A percentile compares a stretch with the other conserved stretches of the same genome.
phyloP scores from a whole-genome alignment of 2,797 vertebrate species.

The Sebastes ruberrimus region DNA sequence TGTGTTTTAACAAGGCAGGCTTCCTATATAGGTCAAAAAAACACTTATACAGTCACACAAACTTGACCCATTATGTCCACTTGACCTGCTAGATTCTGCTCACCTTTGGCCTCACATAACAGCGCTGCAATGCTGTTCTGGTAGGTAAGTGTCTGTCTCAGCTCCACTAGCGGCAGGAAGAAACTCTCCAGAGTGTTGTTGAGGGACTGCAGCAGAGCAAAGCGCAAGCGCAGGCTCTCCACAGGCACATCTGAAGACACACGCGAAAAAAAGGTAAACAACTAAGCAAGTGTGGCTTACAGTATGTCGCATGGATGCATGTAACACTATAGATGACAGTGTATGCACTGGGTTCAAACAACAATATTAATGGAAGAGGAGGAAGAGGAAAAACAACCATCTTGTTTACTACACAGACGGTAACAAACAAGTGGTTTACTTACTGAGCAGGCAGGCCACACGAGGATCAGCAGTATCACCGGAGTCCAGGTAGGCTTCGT shows the following conservation, averaged over 20 bases:
- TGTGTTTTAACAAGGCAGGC: neutral
- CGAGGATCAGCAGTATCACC: constrained; percentile 90
- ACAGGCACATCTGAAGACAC: constrained; percentile 87
- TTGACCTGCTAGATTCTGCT: constrained; percentile 26
- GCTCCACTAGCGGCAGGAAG: constrained; percentile 95
- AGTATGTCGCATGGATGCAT: neutral
- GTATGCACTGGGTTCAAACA: neutral
- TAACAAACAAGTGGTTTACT: constrained; percentile 32
- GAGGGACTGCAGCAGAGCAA: constrained; percentile 95
- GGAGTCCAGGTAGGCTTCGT: constrained; percentile 95
- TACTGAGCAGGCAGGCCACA: constrained; percentile 90
- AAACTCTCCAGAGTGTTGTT: constrained; percentile 96
- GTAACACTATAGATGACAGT: neutral
- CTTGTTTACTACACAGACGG: neutral
- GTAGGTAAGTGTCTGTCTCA: constrained; percentile 90
- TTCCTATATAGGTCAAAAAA: neutral
- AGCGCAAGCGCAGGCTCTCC: constrained; percentile 93
- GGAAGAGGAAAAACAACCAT: no score
- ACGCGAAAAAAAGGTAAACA: neutral
- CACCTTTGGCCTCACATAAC: constrained; percentile 94
- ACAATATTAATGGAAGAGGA: neutral
- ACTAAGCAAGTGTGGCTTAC: neutral
- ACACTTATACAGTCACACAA: neutral
- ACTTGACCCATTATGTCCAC: neutral
- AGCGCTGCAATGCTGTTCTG: constrained; percentile 91